A percentile compares a stretch with the other conserved stretches of the same genome.
phyloP scores from a whole-genome alignment of 2,113 vertebrate species.

The Clarias macrocephalus region DNA sequence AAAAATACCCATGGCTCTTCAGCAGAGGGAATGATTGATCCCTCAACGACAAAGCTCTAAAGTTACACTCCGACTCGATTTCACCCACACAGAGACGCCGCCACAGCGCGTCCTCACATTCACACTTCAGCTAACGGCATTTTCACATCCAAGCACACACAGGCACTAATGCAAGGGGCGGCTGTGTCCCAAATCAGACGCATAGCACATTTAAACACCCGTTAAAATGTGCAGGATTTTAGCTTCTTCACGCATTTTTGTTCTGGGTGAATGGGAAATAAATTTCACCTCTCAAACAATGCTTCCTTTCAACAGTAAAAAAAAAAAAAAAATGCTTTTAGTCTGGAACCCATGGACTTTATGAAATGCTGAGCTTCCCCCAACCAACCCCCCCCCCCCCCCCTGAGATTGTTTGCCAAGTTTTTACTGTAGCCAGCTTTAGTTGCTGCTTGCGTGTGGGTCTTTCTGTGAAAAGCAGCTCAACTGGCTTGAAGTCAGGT shows the following conservation, averaged over 20 bases:
- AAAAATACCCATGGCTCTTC: conserved; percentile 14
- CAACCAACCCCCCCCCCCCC: no score
- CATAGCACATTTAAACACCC: background rate
- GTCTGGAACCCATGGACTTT: no score
- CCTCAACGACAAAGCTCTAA: conserved; percentile 6
- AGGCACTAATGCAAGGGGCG: background rate
- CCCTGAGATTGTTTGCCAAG: no score
- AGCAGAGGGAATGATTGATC: conserved; percentile 20
- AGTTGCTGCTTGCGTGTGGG: no score
- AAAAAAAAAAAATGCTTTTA: no score
- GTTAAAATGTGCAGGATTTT: background rate
- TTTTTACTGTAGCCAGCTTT: no score
- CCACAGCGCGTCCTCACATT: background rate
- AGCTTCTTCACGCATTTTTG: background rate
- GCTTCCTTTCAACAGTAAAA: no score
- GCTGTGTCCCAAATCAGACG: background rate
- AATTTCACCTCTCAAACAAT: background rate
- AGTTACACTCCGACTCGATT: conserved; percentile 8
- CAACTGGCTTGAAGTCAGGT: no score
- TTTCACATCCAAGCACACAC: conserved; percentile 8
- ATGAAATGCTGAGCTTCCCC: no score
- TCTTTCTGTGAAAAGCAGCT: no score
- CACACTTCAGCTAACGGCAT: background rate
- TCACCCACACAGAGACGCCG: background rate
- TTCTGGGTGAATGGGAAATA: background rate